A percentile compares a stretch with the other conserved stretches of the same genome.
Conservation (phyloP, 2,888 invertebrate species). For the Polyommatus iphigenia region DNA sequence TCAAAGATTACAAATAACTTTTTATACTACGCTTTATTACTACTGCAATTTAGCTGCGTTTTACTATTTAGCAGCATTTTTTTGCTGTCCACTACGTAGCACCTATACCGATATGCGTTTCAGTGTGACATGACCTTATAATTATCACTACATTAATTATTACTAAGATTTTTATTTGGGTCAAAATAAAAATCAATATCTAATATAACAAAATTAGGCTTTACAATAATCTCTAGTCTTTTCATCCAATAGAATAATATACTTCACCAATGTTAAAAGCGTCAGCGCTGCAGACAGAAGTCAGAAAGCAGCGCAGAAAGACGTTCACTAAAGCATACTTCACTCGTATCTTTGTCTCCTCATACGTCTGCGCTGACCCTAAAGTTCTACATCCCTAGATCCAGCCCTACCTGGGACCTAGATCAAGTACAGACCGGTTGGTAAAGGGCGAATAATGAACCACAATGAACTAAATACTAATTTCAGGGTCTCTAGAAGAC, state of each 20-base stretch:
- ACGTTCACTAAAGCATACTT: not conserved
- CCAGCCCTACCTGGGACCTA: conserved; percentile 1
- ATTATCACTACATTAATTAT: too few species aligned
- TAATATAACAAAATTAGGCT: too few species aligned
- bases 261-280: too few species aligned
- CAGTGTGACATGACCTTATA: too few species aligned
- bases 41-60: not conserved
- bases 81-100: not conserved
- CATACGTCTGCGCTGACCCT: not conserved
- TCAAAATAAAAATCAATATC: too few species aligned
- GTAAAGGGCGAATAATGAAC: conserved; percentile 12
- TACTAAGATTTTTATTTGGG: too few species aligned
- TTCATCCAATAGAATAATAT: not conserved
- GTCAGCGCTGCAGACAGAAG: not conserved
- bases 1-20: not conserved
- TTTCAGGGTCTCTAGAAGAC: conserved; percentile 3
- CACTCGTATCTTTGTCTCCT: not conserved
- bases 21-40: not conserved
- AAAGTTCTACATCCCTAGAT: conserved; percentile 28
- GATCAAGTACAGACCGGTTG: not conserved
- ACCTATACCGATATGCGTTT: too few species aligned
- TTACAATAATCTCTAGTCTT: not conserved
- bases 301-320: not conserved
- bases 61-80: not conserved
- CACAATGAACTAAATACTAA: conserved; percentile 11